A percentile compares a stretch with the other conserved stretches of the same genome.
phyloP scores from a whole-genome alignment of 2,888 invertebrate genomes.

The Conistra vaccinii region DNA sequence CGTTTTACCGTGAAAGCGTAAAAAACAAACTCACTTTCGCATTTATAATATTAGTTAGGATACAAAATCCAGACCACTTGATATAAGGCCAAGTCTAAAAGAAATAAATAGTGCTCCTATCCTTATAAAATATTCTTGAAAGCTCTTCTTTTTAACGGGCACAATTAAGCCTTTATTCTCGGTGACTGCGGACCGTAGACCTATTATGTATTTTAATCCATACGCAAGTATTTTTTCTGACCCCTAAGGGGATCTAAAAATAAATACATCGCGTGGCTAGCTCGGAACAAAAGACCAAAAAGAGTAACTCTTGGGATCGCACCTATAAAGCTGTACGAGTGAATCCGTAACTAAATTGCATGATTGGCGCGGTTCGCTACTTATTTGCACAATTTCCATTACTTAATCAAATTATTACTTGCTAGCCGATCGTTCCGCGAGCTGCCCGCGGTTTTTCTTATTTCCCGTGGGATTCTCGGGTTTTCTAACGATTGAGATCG shows the following conservation, averaged over 20 bases:
- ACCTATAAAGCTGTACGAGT: conserved; percentile 51
- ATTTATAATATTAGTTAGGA: too few relatives aligned
- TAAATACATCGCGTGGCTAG: conserved; percentile 60
- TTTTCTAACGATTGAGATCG: conserved; percentile 54
- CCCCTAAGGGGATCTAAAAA: conserved; percentile 60
- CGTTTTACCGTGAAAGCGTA: too few relatives aligned
- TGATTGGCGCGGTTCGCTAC: conserved; percentile 56
- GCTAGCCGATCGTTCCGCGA: conserved; percentile 63
- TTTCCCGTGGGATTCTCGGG: conserved; percentile 68
- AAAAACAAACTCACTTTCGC: too few relatives aligned
- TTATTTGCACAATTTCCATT: conserved; percentile 66
- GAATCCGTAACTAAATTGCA: conserved; percentile 53
- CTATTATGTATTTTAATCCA: conserved; percentile 55
- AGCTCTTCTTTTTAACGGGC: conserved; percentile 48
- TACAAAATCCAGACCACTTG: neutral
- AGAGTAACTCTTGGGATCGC: conserved; percentile 40
- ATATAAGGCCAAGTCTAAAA: conserved; percentile 23
- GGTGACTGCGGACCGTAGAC: conserved; percentile 51
- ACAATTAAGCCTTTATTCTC: conserved; percentile 58
- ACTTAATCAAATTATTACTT: conserved; percentile 68
- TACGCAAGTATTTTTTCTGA: conserved; percentile 58
- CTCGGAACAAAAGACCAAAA: conserved; percentile 49
- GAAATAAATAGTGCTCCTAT: conserved; percentile 36
- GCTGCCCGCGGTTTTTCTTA: conserved; percentile 60
- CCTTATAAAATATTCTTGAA: conserved; percentile 52